Evolutionary conservation across 1,140 invertebrate species (phyloP), one percentile per base, ranked within the genome.

Genomic region (Arctopsyche grandis): DNA sequence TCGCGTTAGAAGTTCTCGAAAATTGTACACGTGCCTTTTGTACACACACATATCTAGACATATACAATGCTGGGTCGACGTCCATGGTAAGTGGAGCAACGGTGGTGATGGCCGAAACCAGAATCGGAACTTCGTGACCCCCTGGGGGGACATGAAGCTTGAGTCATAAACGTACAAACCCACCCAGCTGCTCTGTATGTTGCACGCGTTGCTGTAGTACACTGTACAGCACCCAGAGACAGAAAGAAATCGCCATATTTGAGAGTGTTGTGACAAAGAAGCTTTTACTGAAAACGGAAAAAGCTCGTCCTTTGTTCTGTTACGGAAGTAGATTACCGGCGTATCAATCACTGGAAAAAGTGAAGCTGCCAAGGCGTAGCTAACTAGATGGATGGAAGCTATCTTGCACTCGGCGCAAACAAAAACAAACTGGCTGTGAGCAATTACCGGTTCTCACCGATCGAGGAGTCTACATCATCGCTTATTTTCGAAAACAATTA

Each of bases 81-180:
- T 14, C 12, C 16, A 69, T 10, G 66, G 16, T 71, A 71, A 71
- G 69, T 71, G 69, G 69, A 71, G 19, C 69, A 48, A 26, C 7
- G 29, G 29, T 38, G 26, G 12, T 44, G 22, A 26, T 60, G 58
- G 21, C 21, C 9, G 63, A 26, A 22, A 21, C n/a, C 19, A 29
- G 22, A 66, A 66, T 26, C 63, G 63, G 24, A 24, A 21, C 43
- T 71, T 71, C 69, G 69, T 71, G 69, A 71, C 16, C 29, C 69
- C 69, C 69, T 24, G 38, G 21, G 69, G 69, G 19, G 4, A 46
- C 14, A 22, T 66, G 24, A 66, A 22, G 63, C 24, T 66, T 66
- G 63, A 66, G 63, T 66, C 63, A 66, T 66, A 12, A 52, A 52
- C 3, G 48, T 5, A 38, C 29, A 38, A 38, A 38, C 29, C 29